Base-by-base conservation (phyloP, 2,888 invertebrate genomes). In the Fissipunctia ypsillon region DNA sequence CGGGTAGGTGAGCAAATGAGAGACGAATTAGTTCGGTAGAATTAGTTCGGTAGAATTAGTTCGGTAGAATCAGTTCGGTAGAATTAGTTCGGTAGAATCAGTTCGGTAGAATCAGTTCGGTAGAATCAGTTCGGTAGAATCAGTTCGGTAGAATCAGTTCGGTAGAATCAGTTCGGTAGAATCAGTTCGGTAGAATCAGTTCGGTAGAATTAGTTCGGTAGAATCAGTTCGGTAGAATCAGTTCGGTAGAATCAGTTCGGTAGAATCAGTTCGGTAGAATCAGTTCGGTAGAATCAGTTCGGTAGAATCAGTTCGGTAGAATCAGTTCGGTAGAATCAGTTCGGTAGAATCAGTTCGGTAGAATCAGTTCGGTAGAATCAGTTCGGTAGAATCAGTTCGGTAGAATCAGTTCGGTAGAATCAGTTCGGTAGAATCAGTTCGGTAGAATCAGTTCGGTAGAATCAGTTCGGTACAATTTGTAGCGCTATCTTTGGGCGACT, bases 1-100 rank as follows among this genome's bases (percentile, higher is more conserved):
- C 77, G 68, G 85, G 83, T 73, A 77, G 85, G 87, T 84, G 83
- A 85, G 84, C 85, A 88, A 91, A 88, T 88, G 88, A 87, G 78
- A 87, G 84, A 83, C 81, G 76, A 76, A 80, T 81, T 84, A 61
- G 72, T 74, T 69, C 83, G 71, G 80, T 73, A 85, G 69, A 67
- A 61, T 81, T 84, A 61, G 72, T 74, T 69, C 83, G 71, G 80
- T 73, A 85, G 76, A 76, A 80, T 81, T 84, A 61, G 72, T 74
- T 69, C 83, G 71, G 80, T 73, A 85, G 69, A 67, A 61, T n/a
- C n/a, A n/a, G n/a, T n/a, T n/a, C n/a, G n/a, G n/a, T n/a, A n/a
- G 76, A 76, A 80, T 81, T 84, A 61, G 72, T 74, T 69, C 83
- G 71, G 80, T 73, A 85, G 69, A 67, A 61, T n/a, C n/a, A n/a